These are phyloP conservation scores for Cotesia chilonis DNA, from an alignment of 1,140 invertebrate genomes.

Conservation along the genomic window DNA sequence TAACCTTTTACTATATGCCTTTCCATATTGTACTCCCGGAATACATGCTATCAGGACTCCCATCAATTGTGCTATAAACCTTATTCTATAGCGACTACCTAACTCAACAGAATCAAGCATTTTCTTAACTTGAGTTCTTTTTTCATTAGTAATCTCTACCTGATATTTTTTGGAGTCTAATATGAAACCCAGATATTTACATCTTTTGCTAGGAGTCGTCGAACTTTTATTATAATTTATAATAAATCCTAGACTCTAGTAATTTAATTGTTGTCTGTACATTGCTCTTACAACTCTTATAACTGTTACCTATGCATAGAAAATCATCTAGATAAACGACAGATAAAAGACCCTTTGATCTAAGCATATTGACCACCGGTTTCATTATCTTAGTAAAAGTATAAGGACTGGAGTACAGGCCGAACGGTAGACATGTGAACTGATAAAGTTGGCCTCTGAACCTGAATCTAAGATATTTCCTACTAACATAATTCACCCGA, in stretches of 20 bases:
- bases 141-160: slow-evolving; percentile 18
- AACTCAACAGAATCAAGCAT: background rate
- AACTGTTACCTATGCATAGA: slow-evolving; percentile 19
- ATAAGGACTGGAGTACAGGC: slow-evolving; percentile 26
- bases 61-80: slow-evolving; percentile 28
- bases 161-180: slow-evolving; percentile 24
- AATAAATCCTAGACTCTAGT: slow-evolving; percentile 30
- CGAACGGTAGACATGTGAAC: slow-evolving; percentile 36
- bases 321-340: slow-evolving; percentile 37
- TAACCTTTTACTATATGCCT: slow-evolving; percentile 31
- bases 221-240: slow-evolving; percentile 34
- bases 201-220: slow-evolving; percentile 18
- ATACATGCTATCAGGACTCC: slow-evolving; percentile 23
- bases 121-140: slow-evolving; percentile 18
- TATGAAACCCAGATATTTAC: slow-evolving; percentile 35
- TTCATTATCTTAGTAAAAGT: slow-evolving; percentile 38
- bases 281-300: slow-evolving; percentile 25
- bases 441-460: slow-evolving; percentile 30
- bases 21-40: slow-evolving; percentile 34
- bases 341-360: slow-evolving; percentile 10
- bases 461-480: slow-evolving; percentile 32
- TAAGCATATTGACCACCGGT: slow-evolving; percentile 17
- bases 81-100: slow-evolving; percentile 26
- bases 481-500: slow-evolving; percentile 6
- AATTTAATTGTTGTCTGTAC: slow-evolving; percentile 5